These are phyloP conservation scores for Poecile montanus DNA, from an alignment of 2,797 vertebrate genomes.

Conservation along the genomic window DNA sequence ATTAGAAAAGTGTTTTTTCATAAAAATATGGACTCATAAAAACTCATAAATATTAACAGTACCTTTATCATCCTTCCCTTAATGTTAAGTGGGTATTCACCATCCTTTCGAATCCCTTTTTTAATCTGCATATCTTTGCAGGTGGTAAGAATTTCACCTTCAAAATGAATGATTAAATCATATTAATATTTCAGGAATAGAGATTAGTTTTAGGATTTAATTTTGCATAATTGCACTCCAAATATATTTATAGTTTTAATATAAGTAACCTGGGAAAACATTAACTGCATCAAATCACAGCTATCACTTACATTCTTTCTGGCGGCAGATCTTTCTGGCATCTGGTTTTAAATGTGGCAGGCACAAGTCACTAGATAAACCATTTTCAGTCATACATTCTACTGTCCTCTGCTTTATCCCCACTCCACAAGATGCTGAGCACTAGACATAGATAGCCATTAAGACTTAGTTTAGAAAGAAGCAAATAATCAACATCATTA, in stretches of 20 bases:
- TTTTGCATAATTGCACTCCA: not conserved
- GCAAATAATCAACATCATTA: not conserved
- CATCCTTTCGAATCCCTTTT: slow-evolving; percentile 85
- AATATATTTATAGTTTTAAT: slow-evolving; percentile 2
- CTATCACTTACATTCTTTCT: slow-evolving; percentile 85
- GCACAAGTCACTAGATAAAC: slow-evolving; percentile 83
- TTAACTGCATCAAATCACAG: not conserved
- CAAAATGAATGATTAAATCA: slow-evolving; percentile 40
- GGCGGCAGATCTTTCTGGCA: slow-evolving; percentile 81
- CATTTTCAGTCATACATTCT: slow-evolving; percentile 83
- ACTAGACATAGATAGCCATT: slow-evolving; percentile 75
- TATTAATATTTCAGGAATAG: not conserved
- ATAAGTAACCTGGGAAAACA: not conserved
- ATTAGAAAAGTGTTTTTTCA: not conserved
- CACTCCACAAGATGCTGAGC: slow-evolving; percentile 89
- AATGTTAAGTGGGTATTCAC: slow-evolving; percentile 88
- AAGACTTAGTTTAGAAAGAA: slow-evolving; percentile 6
- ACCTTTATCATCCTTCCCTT: slow-evolving; percentile 89
- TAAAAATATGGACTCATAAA: not conserved
- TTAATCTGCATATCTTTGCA: slow-evolving; percentile 89
- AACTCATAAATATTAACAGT: slow-evolving; percentile 49
- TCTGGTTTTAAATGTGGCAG: slow-evolving; percentile 84
- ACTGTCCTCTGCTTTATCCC: slow-evolving; percentile 86
- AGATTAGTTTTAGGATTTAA: not conserved
- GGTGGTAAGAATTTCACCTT: slow-evolving; percentile 86